Percentiles rank a stretch among this genome's conserved stretches.
These are phyloP conservation scores for Chloebia gouldiae DNA, from an alignment of 2,113 vertebrate genomes.

Conservation along the genomic window DNA sequence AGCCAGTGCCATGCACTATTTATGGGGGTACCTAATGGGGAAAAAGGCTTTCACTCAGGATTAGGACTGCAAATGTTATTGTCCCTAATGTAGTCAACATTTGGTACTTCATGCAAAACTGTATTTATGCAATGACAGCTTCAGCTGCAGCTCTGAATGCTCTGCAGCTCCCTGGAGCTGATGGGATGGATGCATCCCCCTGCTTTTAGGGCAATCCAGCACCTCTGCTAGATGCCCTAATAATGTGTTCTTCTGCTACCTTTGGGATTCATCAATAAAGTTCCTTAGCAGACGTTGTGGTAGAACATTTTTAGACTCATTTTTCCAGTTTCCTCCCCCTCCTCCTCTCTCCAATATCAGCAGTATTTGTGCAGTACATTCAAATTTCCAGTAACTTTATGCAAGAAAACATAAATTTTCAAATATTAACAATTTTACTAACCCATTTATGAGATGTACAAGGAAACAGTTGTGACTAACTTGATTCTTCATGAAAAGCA, in stretches of 20 bases:
- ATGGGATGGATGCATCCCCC: neutral
- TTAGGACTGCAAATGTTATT: neutral
- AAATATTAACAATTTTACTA: neutral
- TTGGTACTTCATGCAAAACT: neutral
- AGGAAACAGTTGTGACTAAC: neutral
- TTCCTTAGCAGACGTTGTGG: neutral
- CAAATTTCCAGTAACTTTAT: neutral
- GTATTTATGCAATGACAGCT: conserved; percentile 47
- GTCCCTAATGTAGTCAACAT: neutral
- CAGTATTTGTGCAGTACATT: neutral
- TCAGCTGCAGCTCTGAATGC: neutral
- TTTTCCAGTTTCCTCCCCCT: neutral
- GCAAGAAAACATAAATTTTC: neutral
- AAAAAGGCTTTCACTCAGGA: conserved; percentile 12
- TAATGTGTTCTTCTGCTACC: neutral
- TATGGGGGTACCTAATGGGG: conserved; percentile 21
- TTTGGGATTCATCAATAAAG: neutral
- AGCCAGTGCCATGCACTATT: conserved; percentile 50
- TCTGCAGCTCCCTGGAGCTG: neutral
- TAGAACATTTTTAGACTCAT: neutral
- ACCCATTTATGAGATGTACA: neutral
- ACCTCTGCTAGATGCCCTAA: neutral
- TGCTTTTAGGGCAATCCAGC: neutral
- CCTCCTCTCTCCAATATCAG: neutral
- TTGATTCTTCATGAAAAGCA: neutral